Base-by-base conservation (phyloP, 2,797 vertebrate species). In the Anableps anableps region DNA sequence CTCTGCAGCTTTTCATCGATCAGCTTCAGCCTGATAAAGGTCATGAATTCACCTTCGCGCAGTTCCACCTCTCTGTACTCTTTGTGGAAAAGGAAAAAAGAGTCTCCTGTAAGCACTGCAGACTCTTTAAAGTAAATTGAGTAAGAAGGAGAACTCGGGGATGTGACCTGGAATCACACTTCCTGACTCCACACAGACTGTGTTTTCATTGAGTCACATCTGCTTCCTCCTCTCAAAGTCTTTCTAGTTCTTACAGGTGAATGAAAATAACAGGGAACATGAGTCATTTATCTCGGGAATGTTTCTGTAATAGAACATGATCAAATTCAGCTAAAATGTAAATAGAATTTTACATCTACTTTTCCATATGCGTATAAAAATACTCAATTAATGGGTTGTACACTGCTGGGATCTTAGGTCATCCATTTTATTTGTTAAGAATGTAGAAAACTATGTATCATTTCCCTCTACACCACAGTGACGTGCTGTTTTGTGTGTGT, bases 91-190 rank as follows among this genome's bases (percentile, higher is more conserved):
- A 68, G 64, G 13, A 13, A 26, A 66, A 34, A 38, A 21, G 85
- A 72, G 77, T 80, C 53, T 84, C 47, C 36, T 17, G 51, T 74
- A 71, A 48, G 55, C 72, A 58, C 14, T 45, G 76, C 45, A 72
- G 4, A 66, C 43, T 74, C 41, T 81, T 79, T 83, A n/a, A 66
- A 36, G 75, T 60, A 79, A 23, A 70, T 70, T 70, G 68, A 86
- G 80, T 16, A 38, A 66, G 72, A 77, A 81, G 58, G 74, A 80
- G 36, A 78, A 41, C 2, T 13, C 9, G 2, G 17, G 11, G 45
- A 73, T n/a, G 29, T 75, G 82, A 83, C 85, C 79, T 75, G 80
- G 79, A 86, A 71, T 71, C 77, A 74, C 68, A 83, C 82, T 72
- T 83, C n/a, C 74, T 75, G 55, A 77, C 78, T 74, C 48, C 26